A percentile compares a stretch with the other conserved stretches of the same genome.
phyloP scores from a whole-genome alignment of 2,797 vertebrate species.

The Catharus ustulatus region DNA sequence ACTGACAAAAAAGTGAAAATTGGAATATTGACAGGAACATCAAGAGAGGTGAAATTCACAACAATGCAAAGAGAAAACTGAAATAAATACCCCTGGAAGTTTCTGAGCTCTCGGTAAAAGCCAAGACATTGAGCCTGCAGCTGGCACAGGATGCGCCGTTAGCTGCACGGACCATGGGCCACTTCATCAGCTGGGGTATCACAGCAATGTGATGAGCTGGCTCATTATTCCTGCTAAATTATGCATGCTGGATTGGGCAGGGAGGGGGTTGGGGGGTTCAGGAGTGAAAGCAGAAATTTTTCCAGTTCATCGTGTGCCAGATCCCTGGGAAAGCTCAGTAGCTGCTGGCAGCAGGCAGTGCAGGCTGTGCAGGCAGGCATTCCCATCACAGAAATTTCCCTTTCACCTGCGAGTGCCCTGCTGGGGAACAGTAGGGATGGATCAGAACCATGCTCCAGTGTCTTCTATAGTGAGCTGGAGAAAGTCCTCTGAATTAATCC shows the following conservation, averaged over 20 bases:
- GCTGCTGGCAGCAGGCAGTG: neutral
- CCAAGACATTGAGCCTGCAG: constrained; percentile 40
- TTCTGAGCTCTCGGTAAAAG: constrained; percentile 79
- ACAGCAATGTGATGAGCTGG: neutral
- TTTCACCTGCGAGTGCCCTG: neutral
- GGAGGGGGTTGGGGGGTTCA: neutral
- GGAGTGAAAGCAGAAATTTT: neutral
- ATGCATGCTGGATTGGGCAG: neutral
- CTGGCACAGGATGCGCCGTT: rapidly evolving
- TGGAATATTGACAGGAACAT: constrained; percentile 3
- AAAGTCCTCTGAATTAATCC: neutral
- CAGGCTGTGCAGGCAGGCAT: neutral
- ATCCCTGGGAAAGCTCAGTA: neutral
- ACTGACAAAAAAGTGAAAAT: neutral
- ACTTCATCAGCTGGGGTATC: neutral
- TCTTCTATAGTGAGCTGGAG: neutral
- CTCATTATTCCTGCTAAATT: constrained; percentile 33
- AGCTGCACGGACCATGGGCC: neutral
- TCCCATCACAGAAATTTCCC: neutral
- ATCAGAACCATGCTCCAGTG: neutral
- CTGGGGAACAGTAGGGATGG: neutral
- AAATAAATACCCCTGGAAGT: constrained; percentile 77
- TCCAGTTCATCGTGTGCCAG: neutral
- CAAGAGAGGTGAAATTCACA: neutral
- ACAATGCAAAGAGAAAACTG: constrained; percentile 32